These are phyloP conservation scores for Hirundo rustica DNA, from an alignment of 2,797 vertebrate genomes.

Conservation along the genomic window DNA sequence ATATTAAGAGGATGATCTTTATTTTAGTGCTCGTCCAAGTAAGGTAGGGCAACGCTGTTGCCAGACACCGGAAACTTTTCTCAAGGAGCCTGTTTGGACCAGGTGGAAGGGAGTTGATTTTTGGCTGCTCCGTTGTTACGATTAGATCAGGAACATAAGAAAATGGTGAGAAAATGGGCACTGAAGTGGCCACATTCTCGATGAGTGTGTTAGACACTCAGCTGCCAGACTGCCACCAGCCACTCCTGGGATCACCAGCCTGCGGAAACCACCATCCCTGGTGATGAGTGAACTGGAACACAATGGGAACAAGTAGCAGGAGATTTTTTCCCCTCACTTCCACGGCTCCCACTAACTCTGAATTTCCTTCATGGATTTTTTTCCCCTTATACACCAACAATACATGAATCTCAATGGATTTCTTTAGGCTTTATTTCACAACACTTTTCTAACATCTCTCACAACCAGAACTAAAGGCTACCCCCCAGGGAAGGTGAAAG, in stretches of 20 bases:
- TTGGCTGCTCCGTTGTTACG: background rate
- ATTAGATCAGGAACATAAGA: background rate
- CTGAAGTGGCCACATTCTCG: rapidly evolving
- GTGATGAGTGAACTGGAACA: rapidly evolving
- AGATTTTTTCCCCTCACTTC: background rate
- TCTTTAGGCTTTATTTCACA: background rate
- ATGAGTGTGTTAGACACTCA: rapidly evolving
- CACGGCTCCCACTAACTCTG: background rate
- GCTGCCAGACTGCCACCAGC: background rate
- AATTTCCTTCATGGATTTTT: background rate
- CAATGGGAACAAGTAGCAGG: background rate
- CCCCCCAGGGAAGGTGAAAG: background rate
- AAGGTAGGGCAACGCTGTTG: background rate
- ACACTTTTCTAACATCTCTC: background rate
- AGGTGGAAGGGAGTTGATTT: background rate
- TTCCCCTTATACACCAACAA: background rate
- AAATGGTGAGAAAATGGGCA: rapidly evolving
- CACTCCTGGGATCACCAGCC: background rate
- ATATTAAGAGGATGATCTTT: background rate
- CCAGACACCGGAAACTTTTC: background rate
- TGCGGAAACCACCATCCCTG: background rate
- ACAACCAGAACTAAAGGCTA: background rate
- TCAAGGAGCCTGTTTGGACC: background rate
- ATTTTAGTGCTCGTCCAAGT: background rate
- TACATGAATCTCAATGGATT: background rate